Conservation (phyloP, 2,888 invertebrate genomes). For the Lissonota sp. region DNA sequence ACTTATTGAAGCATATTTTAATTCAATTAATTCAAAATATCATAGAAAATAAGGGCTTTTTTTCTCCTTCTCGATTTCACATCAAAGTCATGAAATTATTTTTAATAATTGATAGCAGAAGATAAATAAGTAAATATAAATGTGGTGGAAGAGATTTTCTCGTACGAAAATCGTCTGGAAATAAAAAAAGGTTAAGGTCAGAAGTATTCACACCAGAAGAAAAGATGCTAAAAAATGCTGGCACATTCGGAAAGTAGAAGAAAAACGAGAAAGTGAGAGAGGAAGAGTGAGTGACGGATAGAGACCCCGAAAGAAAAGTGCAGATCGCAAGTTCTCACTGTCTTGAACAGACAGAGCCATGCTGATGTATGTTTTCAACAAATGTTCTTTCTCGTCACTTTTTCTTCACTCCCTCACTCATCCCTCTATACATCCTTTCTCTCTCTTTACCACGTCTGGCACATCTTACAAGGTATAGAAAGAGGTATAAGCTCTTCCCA, state of each 20-base stretch:
- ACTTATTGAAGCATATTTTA: too few relatives aligned
- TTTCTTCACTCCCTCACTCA: slow-evolving; percentile 6
- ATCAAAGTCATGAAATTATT: too few relatives aligned
- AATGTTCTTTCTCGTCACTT: slow-evolving; percentile 24
- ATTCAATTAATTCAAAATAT: too few relatives aligned
- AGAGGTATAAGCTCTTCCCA: slow-evolving; percentile 6
- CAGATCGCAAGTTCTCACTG: slow-evolving; percentile 45
- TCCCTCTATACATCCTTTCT: slow-evolving; percentile 1
- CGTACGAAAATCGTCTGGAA: background rate
- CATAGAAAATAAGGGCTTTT: background rate
- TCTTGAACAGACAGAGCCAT: slow-evolving; percentile 15
- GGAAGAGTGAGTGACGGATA: slow-evolving; percentile 5
- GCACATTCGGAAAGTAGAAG: background rate
- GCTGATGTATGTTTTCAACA: slow-evolving; percentile 40
- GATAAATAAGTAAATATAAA: background rate
- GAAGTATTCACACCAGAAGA: background rate
- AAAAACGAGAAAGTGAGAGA: slow-evolving; percentile 31
- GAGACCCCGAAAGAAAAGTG: slow-evolving; percentile 44
- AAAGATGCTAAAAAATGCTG: background rate
- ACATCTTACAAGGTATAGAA: background rate
- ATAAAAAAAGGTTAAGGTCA: slow-evolving; percentile 21
- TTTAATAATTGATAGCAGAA: background rate
- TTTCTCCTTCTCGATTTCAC: too few relatives aligned
- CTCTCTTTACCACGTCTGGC: background rate
- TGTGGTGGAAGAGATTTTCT: background rate